phyloP scores from a whole-genome alignment of 1,140 invertebrate species.

The Pectinophora gossypiella region DNA sequence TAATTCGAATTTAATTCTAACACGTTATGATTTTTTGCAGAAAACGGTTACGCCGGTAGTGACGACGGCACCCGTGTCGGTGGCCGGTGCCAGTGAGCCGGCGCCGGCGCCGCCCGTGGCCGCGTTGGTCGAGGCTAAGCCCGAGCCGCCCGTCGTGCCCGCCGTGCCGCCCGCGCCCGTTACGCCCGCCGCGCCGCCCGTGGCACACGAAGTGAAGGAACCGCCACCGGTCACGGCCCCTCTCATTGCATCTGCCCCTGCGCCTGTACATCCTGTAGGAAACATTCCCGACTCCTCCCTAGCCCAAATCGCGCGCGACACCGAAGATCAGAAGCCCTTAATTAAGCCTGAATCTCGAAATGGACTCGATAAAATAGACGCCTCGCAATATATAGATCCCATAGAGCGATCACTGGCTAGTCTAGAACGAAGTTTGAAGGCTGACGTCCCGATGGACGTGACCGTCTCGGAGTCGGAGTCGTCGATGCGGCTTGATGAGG shows the following conservation, averaged over 20 bases:
- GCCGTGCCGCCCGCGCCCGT: background rate
- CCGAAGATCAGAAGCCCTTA: slow-evolving; percentile 34
- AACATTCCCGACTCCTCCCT: slow-evolving; percentile 45
- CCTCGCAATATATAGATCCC: slow-evolving; percentile 76
- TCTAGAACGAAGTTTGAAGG: slow-evolving; percentile 77
- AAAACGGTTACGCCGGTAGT: slow-evolving; percentile 25
- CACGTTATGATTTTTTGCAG: slow-evolving; percentile 18
- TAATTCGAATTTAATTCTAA: background rate
- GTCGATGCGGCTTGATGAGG: slow-evolving; percentile 50
- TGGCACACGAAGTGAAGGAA: slow-evolving; percentile 13
- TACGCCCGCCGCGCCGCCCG: slow-evolving; percentile 7
- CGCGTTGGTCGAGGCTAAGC: slow-evolving; percentile 8
- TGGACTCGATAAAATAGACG: slow-evolving; percentile 57
- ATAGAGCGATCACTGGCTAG: slow-evolving; percentile 80
- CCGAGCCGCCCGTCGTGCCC: background rate
- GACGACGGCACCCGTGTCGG: slow-evolving; percentile 17
- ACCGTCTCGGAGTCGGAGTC: slow-evolving; percentile 50
- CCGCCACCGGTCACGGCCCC: slow-evolving; percentile 6
- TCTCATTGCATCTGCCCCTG: slow-evolving; percentile 16
- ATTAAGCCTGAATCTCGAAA: slow-evolving; percentile 52
- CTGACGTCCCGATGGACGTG: slow-evolving; percentile 70
- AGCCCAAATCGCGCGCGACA: slow-evolving; percentile 28
- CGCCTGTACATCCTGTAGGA: slow-evolving; percentile 19
- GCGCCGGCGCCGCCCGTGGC: slow-evolving; percentile 21
- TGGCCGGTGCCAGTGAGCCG: slow-evolving; percentile 2